A percentile compares a stretch with the other conserved stretches of the same genome.
Conservation (phyloP, 2,888 invertebrate genomes). For the Mimachlamys varia region DNA sequence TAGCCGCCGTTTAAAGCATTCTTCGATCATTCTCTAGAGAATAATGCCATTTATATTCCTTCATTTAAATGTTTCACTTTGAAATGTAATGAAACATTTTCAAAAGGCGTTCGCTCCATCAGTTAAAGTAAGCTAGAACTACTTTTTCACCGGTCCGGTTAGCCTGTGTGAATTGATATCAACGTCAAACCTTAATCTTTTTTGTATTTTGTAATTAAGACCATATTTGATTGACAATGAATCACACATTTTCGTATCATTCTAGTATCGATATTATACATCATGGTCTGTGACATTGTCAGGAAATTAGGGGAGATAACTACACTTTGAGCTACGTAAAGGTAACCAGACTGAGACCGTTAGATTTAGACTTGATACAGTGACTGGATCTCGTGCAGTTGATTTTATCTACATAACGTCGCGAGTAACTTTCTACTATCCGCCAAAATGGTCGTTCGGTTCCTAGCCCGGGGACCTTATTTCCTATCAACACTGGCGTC, state of each 20-base stretch:
- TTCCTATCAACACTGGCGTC: neutral
- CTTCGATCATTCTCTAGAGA: neutral
- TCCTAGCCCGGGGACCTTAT: neutral
- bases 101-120: neutral
- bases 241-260: neutral
- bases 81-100: constrained; percentile 25
- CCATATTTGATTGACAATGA: neutral
- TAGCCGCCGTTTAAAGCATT: neutral
- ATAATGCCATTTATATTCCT: constrained; percentile 29
- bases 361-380: neutral
- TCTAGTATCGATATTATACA: neutral
- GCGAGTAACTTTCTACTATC: constrained; percentile 25
- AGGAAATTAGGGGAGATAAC: neutral
- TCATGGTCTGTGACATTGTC: neutral
- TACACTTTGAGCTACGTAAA: neutral
- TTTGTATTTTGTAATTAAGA: neutral
- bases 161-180: neutral
- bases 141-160: neutral
- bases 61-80: constrained; percentile 32
- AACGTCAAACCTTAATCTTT: neutral
- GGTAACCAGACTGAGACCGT: neutral
- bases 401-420: constrained; percentile 21
- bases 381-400: constrained; percentile 15
- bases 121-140: neutral
- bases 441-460: constrained; percentile 12